Conservation (phyloP, 2,797 vertebrate species). For the Trichosurus vulpecula region DNA sequence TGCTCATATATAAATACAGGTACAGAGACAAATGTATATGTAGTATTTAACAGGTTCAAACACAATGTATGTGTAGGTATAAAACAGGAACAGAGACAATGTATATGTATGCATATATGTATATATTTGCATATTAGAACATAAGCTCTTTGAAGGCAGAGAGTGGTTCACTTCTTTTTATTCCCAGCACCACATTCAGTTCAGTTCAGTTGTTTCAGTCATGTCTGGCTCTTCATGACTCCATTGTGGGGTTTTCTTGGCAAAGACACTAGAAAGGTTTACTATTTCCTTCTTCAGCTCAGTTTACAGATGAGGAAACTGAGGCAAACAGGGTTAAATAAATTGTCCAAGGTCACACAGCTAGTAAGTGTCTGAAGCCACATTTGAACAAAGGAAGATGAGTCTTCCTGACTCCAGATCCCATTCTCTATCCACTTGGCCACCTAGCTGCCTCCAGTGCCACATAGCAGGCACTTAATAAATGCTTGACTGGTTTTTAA, state of each 20-base stretch:
- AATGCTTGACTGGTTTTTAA: background rate
- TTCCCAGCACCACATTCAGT: background rate
- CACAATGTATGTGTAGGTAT: too few relatives aligned
- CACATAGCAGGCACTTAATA: background rate
- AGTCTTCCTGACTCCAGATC: background rate
- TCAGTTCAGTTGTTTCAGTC: too few relatives aligned
- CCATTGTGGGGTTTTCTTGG: background rate
- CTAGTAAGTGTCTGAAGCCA: too few relatives aligned
- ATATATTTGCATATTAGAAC: background rate
- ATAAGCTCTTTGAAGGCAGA: background rate
- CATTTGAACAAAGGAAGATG: background rate
- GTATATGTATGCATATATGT: too few relatives aligned
- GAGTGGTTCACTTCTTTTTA: background rate
- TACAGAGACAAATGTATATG: too few relatives aligned
- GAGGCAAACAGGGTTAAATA: background rate
- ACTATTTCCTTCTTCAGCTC: background rate
- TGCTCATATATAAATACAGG: background rate
- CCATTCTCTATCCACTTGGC: too few relatives aligned
- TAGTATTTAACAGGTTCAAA: too few relatives aligned
- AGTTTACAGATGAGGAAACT: background rate
- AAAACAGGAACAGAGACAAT: too few relatives aligned
- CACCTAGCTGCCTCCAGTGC: too few relatives aligned
- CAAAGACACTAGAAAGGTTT: background rate
- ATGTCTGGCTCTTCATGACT: too few relatives aligned
- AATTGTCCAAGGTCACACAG: too few relatives aligned